A percentile compares a stretch with the other conserved stretches of the same genome.
Evolutionary conservation across 2,888 invertebrate genomes (phyloP).

Genomic region (Zygothrica quintamaculata): DNA sequence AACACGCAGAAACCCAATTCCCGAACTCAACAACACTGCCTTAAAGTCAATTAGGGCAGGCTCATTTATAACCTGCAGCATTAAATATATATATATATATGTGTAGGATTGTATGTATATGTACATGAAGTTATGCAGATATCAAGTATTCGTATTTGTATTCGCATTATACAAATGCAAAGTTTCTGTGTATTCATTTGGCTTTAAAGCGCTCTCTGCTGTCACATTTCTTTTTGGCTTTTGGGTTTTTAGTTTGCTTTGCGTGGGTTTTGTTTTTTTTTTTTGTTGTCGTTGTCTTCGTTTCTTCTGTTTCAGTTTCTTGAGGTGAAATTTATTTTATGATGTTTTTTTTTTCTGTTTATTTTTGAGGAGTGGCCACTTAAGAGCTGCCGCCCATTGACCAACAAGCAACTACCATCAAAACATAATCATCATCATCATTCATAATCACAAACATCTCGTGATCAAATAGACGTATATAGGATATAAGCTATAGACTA

Average conservation of each 20-base stretch:
- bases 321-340: slow-evolving; percentile 66
- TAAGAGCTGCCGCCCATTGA: slow-evolving; percentile 12
- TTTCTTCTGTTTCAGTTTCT: slow-evolving; percentile 51
- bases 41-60: slow-evolving; percentile 47
- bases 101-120: not conserved
- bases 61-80: slow-evolving; percentile 33
- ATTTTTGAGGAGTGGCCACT: slow-evolving; percentile 59
- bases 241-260: slow-evolving; percentile 28
- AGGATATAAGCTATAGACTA: too few relatives aligned
- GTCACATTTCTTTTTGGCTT: slow-evolving; percentile 56
- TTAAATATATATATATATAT: slow-evolving; percentile 3
- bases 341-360: too few relatives aligned
- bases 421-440: slow-evolving; percentile 23
- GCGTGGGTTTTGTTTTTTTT: slow-evolving; percentile 39
- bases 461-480: slow-evolving; percentile 22
- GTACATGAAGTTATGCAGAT: slow-evolving; percentile 7
- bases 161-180: too few relatives aligned
- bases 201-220: slow-evolving; percentile 62
- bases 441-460: slow-evolving; percentile 31
- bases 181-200: slow-evolving; percentile 3
- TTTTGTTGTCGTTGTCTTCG: slow-evolving; percentile 19
- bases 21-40: slow-evolving; percentile 33
- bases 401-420: slow-evolving; percentile 6
- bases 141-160: slow-evolving; percentile 23
- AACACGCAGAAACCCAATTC: slow-evolving; percentile 20